Percentiles rank a stretch among this genome's conserved stretches.
These are phyloP conservation scores for Coracias cyanogaster DNA, from an alignment of 2,797 vertebrate species.

Conservation along the genomic window DNA sequence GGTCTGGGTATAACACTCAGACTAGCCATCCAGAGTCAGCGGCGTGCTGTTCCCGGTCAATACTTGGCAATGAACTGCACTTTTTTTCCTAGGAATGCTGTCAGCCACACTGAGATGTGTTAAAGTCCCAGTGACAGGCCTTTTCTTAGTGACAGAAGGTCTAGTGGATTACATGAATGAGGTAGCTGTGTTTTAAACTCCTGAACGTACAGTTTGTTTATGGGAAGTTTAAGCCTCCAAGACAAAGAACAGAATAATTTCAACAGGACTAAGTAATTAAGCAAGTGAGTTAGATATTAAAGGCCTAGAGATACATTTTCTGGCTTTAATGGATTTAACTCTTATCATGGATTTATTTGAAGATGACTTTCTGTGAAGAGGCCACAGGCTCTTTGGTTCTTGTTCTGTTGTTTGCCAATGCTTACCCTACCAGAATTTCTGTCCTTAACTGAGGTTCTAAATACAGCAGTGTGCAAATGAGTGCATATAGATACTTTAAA, in stretches of 20 bases:
- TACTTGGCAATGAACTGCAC: background rate
- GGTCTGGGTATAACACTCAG: background rate
- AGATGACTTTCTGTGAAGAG: background rate
- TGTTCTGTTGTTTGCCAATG: background rate
- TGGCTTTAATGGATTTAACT: background rate
- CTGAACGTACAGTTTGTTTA: background rate
- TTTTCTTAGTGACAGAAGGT: background rate
- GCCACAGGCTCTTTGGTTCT: background rate
- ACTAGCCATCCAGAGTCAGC: background rate
- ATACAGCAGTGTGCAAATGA: background rate
- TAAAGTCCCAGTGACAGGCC: background rate
- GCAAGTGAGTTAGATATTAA: background rate
- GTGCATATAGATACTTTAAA: background rate
- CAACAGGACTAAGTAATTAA: background rate
- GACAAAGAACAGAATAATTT: background rate
- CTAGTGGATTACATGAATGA: background rate
- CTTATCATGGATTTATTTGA: background rate
- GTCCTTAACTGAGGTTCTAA: background rate
- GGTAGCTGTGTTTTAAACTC: background rate
- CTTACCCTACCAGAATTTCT: background rate
- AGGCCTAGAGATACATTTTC: background rate
- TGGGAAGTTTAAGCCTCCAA: background rate
- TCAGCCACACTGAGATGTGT: background rate
- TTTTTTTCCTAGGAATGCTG: background rate
- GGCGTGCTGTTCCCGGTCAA: background rate